These are phyloP conservation scores for Muscicapa striata DNA, from an alignment of 2,797 vertebrate species.

Conservation along the genomic window DNA sequence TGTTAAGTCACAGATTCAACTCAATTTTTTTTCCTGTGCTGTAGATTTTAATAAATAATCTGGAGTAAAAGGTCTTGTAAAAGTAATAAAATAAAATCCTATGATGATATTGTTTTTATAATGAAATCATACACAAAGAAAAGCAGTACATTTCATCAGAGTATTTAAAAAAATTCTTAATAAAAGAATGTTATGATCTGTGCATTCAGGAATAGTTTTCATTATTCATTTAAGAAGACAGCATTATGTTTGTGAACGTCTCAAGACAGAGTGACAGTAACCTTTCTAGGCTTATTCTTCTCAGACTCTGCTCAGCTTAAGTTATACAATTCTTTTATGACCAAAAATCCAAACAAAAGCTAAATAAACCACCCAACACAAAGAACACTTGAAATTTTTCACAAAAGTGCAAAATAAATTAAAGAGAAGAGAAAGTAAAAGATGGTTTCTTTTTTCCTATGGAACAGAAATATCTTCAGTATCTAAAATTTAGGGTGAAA, in stretches of 20 bases:
- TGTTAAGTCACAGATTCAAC: not conserved
- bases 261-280: not conserved
- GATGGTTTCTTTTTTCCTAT: not conserved
- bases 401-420: not conserved
- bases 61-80: not conserved
- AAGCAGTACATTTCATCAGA: not conserved
- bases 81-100: slow-evolving; percentile 12
- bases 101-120: not conserved
- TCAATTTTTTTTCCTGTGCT: no score
- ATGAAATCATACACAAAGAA: not conserved
- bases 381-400: not conserved
- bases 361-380: not conserved
- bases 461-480: not conserved
- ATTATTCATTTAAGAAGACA: not conserved
- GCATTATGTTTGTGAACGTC: not conserved
- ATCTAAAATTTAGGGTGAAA: not conserved
- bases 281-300: not conserved
- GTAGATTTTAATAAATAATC: slow-evolving; percentile 11
- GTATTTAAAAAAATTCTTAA: not conserved
- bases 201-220: not conserved
- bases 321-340: not conserved
- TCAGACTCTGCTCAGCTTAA: not conserved
- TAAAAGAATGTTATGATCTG: not conserved
- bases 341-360: not conserved
- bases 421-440: not conserved